Percentiles rank a stretch among this genome's conserved stretches.
Conservation (phyloP, 2,797 vertebrate species). For the Picus viridis region DNA sequence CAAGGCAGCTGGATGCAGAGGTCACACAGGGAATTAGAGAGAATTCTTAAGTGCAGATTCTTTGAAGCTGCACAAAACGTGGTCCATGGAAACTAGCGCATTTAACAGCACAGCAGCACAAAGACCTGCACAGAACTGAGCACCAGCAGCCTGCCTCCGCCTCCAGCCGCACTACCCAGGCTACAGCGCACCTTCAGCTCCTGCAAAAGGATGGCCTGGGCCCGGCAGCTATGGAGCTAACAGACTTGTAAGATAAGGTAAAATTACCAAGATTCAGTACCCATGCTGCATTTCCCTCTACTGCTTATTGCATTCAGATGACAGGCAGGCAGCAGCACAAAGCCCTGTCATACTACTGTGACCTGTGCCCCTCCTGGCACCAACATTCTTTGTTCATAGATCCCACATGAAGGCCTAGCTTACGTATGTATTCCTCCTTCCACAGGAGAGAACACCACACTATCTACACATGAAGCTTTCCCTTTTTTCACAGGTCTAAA, state of each 20-base stretch:
- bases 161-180: not conserved
- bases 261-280: not conserved
- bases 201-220: not conserved
- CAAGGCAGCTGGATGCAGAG: not conserved
- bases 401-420: not conserved
- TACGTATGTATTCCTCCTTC: not conserved
- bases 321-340: not conserved
- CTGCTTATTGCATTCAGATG: not conserved
- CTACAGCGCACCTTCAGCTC: not conserved
- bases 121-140: not conserved
- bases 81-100: not conserved
- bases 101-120: not conserved
- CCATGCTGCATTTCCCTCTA: not conserved
- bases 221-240: not conserved
- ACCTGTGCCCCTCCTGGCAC: not conserved
- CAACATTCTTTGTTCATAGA: not conserved
- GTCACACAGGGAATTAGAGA: not conserved
- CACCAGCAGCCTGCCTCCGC: not conserved
- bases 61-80: not conserved
- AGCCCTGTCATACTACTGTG: not conserved
- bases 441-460: not conserved
- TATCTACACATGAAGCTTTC: not conserved
- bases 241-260: not conserved
- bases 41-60: not conserved
- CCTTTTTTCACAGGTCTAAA: not conserved